Base-by-base conservation (phyloP, 1,140 invertebrate genomes). In the Matsumurasca onukii region DNA sequence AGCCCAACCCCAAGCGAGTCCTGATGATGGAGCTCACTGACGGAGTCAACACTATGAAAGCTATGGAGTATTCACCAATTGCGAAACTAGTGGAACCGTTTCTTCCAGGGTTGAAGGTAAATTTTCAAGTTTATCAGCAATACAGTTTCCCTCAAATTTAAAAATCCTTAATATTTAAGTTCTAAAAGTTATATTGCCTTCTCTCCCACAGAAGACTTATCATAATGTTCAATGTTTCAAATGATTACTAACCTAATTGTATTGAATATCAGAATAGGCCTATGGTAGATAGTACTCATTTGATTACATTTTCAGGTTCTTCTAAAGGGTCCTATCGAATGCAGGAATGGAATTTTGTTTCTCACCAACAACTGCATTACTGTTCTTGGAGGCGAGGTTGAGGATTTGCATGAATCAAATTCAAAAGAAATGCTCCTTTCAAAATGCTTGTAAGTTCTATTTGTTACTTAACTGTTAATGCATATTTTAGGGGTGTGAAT, bases 351-450 rank as follows among this genome's bases (percentile, higher is more conserved):
- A 2, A 79, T 91, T 34, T 75, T 94, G 17, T 79, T 93, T 72
- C 78, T 94, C 31, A 86, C 86, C 72, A 80, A 85, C 63, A 77
- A 80, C 45, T 86, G 88, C 70, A 74, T 93, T 12, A 81, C 82
- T 67, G 75, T 91, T 52, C 74, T 92, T 1, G 91, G 90, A 1
- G 92, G 92, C 22, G 89, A 92, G 80, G 89, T 93, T 0, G 88
- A 90, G 34, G 78, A 79, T 69, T 71, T 90, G 24, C 72, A 85
- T 27, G 80, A 86, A 30, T 62, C 75, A 22, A 88, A 90, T 80
- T 84, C 84, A 9, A 76, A 81, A 15, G 84, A 87, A 77, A 88
- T 87, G 76, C 72, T 88, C 27, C 75, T 91, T 25, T 82, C 86
- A 3, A 79, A 81, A 78, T 79, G 79, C 51, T 73, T 90, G 82